A percentile compares a stretch with the other conserved stretches of the same genome.
Conservation (phyloP, 1,140 invertebrate species). For the Dinoponera quadriceps region DNA sequence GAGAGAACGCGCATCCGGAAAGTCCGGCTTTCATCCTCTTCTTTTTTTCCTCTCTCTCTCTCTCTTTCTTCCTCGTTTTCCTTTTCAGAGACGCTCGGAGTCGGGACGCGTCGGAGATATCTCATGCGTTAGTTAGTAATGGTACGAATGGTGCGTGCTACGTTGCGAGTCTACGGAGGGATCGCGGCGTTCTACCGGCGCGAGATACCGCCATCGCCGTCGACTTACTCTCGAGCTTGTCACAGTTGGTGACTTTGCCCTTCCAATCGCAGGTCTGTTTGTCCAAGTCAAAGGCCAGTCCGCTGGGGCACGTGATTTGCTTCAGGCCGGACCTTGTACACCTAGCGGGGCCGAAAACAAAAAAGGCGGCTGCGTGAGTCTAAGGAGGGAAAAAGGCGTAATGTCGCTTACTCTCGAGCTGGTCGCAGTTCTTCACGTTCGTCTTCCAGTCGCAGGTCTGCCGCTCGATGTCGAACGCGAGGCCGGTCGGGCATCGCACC, state of each 20-base stretch:
- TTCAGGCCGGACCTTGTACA: slow-evolving; percentile 96
- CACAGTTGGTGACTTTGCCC: slow-evolving; percentile 98
- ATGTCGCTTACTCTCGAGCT: slow-evolving; percentile 93
- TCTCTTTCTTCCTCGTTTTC: neutral
- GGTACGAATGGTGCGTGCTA: slow-evolving; percentile 81
- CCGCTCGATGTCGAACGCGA: slow-evolving; percentile 97
- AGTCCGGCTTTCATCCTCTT: too few relatives aligned
- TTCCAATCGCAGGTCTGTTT: slow-evolving; percentile 99
- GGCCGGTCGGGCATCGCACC: slow-evolving; percentile 94
- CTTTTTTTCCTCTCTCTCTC: too few relatives aligned
- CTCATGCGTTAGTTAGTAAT: slow-evolving; percentile 76
- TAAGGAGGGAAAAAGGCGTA: slow-evolving; percentile 66
- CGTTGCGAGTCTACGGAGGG: slow-evolving; percentile 84
- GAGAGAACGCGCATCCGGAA: too few relatives aligned
- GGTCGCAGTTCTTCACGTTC: slow-evolving; percentile 97
- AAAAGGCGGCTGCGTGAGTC: slow-evolving; percentile 80
- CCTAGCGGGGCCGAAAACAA: slow-evolving; percentile 87
- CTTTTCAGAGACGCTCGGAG: slow-evolving; percentile 27
- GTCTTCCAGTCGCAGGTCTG: slow-evolving; percentile 98
- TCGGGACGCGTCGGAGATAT: slow-evolving; percentile 13
- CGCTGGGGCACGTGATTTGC: slow-evolving; percentile 97
- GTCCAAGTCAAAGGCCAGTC: slow-evolving; percentile 98
- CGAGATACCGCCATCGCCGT: slow-evolving; percentile 71
- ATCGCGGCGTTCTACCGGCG: slow-evolving; percentile 50
- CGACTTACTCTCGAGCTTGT: slow-evolving; percentile 97